A percentile compares a stretch with the other conserved stretches of the same genome.
Evolutionary conservation across 1,140 invertebrate genomes (phyloP).

Genomic region (Acromyrmex heyeri): DNA sequence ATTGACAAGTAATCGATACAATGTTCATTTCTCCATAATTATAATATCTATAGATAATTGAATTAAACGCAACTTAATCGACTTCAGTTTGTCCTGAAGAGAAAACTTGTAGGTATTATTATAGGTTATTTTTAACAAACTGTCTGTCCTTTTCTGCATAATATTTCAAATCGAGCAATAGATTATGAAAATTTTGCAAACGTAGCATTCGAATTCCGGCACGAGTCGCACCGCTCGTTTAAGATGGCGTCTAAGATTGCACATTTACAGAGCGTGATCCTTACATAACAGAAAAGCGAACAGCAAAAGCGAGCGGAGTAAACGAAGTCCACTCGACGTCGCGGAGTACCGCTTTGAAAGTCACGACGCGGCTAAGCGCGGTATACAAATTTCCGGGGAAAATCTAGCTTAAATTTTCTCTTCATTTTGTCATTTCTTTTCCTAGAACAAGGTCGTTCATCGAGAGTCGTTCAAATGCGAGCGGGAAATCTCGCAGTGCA

Average conservation of each 20-base stretch:
- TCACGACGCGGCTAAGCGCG: not conserved
- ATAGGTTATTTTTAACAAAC: not conserved
- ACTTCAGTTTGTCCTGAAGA: not conserved
- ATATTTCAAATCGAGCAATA: not conserved
- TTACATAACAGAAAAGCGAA: slow-evolving; percentile 75
- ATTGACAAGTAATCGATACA: not conserved
- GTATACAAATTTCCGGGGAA: not conserved
- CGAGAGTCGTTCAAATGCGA: not conserved
- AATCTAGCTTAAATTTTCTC: too few relatives aligned
- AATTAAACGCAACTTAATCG: not conserved
- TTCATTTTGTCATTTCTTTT: too few relatives aligned
- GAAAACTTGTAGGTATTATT: not conserved
- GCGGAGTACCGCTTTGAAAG: not conserved
- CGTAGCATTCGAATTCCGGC: slow-evolving; percentile 57
- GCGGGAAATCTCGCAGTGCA: slow-evolving; percentile 2
- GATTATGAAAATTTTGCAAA: slow-evolving; percentile 1
- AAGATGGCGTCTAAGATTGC: slow-evolving; percentile 66
- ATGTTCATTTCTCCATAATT: not conserved
- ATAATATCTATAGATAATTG: not conserved
- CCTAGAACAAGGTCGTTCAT: not conserved
- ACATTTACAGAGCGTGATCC: slow-evolving; percentile 66
- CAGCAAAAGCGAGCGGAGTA: slow-evolving; percentile 61
- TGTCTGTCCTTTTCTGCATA: not conserved
- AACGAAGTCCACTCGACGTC: slow-evolving; percentile 29
- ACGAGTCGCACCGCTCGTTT: slow-evolving; percentile 30